Percentiles rank a stretch among this genome's conserved stretches.
Conservation (phyloP, 2,797 vertebrate species). For the Gouania willdenowi region DNA sequence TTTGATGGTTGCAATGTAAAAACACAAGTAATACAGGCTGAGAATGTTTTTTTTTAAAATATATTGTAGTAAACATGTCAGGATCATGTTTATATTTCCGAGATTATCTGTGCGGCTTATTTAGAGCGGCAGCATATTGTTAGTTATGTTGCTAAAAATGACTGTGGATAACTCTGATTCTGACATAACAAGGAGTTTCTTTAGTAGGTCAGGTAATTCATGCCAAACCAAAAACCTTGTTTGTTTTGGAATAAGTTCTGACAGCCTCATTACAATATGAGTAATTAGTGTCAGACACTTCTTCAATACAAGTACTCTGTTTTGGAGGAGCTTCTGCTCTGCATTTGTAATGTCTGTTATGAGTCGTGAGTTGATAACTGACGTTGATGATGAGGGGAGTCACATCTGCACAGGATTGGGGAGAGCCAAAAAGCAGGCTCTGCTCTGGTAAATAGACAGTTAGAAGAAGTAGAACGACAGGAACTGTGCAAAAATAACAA, state of each 20-base stretch:
- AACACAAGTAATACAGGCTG: no score
- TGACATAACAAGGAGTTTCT: not conserved
- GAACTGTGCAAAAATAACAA: slow-evolving; percentile 24
- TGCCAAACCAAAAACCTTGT: slow-evolving; percentile 1
- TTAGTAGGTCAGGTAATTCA: slow-evolving; percentile 2
- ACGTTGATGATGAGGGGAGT: slow-evolving; percentile 48
- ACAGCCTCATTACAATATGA: not conserved
- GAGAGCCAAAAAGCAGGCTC: slow-evolving; percentile 39
- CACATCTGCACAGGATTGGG: slow-evolving; percentile 44
- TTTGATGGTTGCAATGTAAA: no score
- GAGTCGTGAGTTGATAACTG: slow-evolving; percentile 32
- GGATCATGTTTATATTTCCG: no score
- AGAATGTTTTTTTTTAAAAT: no score
- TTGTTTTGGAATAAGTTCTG: slow-evolving; percentile 7
- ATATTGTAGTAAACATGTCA: no score
- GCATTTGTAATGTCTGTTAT: slow-evolving; percentile 32
- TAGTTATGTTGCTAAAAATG: no score
- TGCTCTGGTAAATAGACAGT: slow-evolving; percentile 39
- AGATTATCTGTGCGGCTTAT: no score
- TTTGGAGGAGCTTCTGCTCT: slow-evolving; percentile 20
- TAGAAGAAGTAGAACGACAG: slow-evolving; percentile 48
- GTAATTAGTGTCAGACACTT: slow-evolving; percentile 4
- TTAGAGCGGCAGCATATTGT: no score
- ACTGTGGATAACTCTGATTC: no score
- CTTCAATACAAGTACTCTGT: slow-evolving; percentile 11